Evolutionary conservation across 2,113 vertebrate species (phyloP).

Genomic region (human): DNA sequence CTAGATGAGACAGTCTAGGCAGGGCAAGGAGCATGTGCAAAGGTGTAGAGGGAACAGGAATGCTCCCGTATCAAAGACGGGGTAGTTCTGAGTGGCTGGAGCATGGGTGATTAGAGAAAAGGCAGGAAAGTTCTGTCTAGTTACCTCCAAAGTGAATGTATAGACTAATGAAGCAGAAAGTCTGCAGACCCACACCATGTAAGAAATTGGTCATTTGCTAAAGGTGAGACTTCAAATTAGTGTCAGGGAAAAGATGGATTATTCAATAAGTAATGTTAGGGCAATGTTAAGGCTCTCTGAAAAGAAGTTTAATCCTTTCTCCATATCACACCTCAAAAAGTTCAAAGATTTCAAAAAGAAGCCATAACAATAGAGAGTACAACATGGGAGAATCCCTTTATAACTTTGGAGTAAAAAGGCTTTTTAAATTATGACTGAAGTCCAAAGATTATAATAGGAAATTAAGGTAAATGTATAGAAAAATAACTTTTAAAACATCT

Average conservation of each 20-base stretch:
- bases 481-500: background rate
- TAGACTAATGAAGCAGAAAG: background rate
- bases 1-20: background rate
- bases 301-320: background rate
- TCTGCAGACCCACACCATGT: background rate
- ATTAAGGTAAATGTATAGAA: background rate
- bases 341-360: background rate
- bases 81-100: background rate
- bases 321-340: background rate
- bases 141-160: background rate
- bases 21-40: background rate
- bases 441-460: background rate
- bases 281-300: background rate
- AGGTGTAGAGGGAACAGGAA: background rate
- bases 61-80: background rate
- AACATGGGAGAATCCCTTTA: background rate
- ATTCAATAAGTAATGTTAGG: background rate
- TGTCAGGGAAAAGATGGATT: background rate
- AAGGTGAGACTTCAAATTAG: background rate
- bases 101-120: background rate
- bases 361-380: background rate
- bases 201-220: background rate
- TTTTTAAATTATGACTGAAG: background rate
- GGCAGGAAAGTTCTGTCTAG: background rate
- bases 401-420: background rate